phyloP scores from a whole-genome alignment of 23 tunicate genomes.

The Phallusia fumigata region DNA sequence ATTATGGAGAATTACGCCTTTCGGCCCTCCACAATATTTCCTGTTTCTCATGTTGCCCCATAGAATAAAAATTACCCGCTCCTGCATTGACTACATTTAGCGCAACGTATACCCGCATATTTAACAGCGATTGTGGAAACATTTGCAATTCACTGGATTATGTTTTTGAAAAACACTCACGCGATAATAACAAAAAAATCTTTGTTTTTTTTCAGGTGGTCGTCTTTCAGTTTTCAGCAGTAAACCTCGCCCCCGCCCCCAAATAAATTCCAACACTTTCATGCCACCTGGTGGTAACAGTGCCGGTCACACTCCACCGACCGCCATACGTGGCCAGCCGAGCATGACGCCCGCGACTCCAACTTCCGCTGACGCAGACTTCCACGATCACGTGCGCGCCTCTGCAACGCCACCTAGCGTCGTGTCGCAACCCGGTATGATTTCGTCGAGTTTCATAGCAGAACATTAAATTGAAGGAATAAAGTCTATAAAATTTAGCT shows the following conservation, averaged over 20 bases:
- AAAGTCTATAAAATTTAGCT: no score
- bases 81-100: no score
- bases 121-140: no score
- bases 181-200: not conserved
- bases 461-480: no score
- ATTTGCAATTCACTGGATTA: no score
- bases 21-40: no score
- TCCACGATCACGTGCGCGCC: constrained; percentile 2
- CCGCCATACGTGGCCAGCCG: constrained; percentile 29
- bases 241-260: constrained; percentile 42
- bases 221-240: constrained; percentile 47
- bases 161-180: no score
- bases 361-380: not conserved
- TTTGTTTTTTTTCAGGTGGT: constrained; percentile 23
- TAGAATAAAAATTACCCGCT: no score
- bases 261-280: constrained; percentile 46
- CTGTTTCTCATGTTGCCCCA: no score
- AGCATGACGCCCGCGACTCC: constrained; percentile 27
- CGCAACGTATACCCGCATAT: no score
- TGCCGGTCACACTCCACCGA: constrained; percentile 80
- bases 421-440: constrained; percentile 1
- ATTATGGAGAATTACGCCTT: no score
- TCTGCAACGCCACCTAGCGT: constrained; percentile 14
- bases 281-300: constrained; percentile 65
- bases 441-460: no score